A percentile compares a stretch with the other conserved stretches of the same genome.
Evolutionary conservation across 2,113 vertebrate species (phyloP).

Genomic region (Rhea americana): DNA sequence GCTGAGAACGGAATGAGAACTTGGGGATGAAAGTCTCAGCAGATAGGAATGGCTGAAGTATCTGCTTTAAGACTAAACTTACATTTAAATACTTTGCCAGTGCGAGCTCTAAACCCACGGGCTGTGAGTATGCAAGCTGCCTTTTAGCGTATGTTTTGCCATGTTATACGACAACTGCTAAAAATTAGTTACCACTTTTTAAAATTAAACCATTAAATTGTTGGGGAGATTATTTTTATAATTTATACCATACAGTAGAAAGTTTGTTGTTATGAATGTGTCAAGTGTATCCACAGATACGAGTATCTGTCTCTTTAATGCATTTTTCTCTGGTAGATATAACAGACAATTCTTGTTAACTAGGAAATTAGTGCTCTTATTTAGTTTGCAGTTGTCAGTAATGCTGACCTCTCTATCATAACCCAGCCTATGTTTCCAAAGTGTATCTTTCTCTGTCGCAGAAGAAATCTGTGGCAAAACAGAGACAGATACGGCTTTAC

Average conservation of each 20-base stretch:
- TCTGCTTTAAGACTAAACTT: neutral
- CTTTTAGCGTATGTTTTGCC: accelerated
- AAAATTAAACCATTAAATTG: neutral
- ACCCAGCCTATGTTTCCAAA: neutral
- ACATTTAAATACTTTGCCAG: neutral
- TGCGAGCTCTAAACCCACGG: neutral
- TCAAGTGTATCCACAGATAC: neutral
- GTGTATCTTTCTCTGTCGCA: neutral
- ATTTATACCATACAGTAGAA: neutral
- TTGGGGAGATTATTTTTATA: neutral
- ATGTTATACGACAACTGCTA: neutral
- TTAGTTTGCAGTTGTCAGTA: neutral
- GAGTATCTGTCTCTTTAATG: neutral
- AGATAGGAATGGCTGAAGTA: neutral
- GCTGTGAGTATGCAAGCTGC: neutral
- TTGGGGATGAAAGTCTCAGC: neutral
- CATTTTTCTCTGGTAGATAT: neutral
- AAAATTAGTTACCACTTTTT: neutral
- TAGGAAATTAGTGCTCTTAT: slow-evolving; percentile 19
- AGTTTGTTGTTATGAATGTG: neutral
- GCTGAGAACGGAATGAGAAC: neutral
- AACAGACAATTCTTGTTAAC: neutral
- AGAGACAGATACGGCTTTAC: neutral
- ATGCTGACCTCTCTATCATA: slow-evolving; percentile 20
- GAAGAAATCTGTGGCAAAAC: neutral